Percentiles rank a stretch among this genome's conserved stretches.
These are phyloP conservation scores for Elanus axillaris DNA, from an alignment of 2,113 vertebrate species.

Conservation along the genomic window DNA sequence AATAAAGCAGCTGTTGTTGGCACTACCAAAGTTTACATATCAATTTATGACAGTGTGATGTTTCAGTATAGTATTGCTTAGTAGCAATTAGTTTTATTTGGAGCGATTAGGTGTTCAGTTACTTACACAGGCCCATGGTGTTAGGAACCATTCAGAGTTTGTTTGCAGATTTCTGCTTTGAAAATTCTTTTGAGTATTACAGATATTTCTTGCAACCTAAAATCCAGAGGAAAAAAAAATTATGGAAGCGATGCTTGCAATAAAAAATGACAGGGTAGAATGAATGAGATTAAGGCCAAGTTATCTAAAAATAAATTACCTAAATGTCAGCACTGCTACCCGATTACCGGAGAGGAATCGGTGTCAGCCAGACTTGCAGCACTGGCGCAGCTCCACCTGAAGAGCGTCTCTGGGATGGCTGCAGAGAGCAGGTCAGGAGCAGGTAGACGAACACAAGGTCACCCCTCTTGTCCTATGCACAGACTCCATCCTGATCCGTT, in stretches of 20 bases:
- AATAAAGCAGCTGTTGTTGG: slow-evolving; percentile 57
- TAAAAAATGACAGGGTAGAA: background rate
- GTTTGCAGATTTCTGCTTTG: background rate
- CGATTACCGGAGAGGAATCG: background rate
- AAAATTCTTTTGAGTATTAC: background rate
- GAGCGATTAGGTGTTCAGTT: background rate
- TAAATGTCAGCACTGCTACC: background rate
- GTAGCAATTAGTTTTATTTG: slow-evolving; percentile 12
- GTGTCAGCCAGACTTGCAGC: background rate
- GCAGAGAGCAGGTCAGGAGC: accelerated
- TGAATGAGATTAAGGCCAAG: background rate
- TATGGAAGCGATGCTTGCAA: background rate
- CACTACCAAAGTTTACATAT: slow-evolving; percentile 42
- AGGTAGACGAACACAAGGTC: background rate
- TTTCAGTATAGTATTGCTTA: slow-evolving; percentile 22
- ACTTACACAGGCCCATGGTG: background rate
- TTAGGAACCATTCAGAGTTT: background rate
- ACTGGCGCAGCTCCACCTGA: accelerated
- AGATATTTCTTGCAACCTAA: background rate
- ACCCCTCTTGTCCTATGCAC: background rate
- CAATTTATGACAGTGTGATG: slow-evolving; percentile 21
- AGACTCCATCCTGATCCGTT: background rate
- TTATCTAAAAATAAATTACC: background rate
- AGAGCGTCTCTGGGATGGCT: background rate
- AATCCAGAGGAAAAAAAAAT: background rate